Evolutionary conservation across 2,888 invertebrate species (phyloP).

Genomic region (Chirona hameri): DNA sequence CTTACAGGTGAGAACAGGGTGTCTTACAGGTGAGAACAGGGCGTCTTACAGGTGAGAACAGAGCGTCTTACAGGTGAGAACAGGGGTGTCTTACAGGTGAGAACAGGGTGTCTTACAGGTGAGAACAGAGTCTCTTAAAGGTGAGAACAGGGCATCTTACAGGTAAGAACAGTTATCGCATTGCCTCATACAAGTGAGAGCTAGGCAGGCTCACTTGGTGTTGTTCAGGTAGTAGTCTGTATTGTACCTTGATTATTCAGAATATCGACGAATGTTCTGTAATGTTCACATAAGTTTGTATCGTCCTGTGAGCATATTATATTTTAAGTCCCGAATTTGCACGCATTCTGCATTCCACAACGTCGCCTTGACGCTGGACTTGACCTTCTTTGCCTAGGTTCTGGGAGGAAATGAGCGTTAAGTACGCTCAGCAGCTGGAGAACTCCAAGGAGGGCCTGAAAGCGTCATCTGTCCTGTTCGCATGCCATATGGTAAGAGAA

Average conservation of each 20-base stretch:
- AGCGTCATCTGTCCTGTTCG: background rate
- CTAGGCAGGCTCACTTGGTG: too few relatives aligned
- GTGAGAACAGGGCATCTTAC: background rate
- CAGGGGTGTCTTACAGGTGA: constrained; percentile 8
- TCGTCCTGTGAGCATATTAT: too few relatives aligned
- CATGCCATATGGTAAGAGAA: background rate
- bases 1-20: background rate
- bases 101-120: background rate
- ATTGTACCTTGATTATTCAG: too few relatives aligned
- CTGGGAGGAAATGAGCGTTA: background rate
- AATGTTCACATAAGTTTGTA: too few relatives aligned
- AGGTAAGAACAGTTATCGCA: background rate
- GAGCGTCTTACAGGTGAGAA: too few relatives aligned
- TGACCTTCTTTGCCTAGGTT: background rate
- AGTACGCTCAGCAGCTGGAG: background rate
- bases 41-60: background rate
- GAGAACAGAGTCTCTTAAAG: background rate
- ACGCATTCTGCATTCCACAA: too few relatives aligned
- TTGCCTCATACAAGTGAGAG: too few relatives aligned
- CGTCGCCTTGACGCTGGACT: too few relatives aligned
- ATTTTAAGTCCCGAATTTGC: too few relatives aligned
- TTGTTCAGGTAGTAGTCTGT: too few relatives aligned
- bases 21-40: background rate
- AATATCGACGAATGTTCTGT: too few relatives aligned
- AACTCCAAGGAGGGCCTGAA: background rate